phyloP scores from a whole-genome alignment of 1,140 invertebrate species.

The Zaprionus ornatus region DNA sequence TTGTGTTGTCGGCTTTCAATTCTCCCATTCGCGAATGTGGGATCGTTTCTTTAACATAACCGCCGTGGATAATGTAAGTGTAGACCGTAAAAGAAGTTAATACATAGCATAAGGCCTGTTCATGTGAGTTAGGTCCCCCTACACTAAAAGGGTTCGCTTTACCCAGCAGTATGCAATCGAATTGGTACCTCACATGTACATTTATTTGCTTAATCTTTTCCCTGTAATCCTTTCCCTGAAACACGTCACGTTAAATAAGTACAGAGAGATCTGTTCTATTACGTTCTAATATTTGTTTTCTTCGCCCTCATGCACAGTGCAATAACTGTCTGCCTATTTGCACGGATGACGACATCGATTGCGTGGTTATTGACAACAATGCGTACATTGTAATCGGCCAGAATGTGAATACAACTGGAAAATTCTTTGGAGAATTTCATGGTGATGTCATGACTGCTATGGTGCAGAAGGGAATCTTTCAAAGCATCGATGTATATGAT shows the following conservation, averaged over 20 bases:
- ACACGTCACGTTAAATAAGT: neutral
- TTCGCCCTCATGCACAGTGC: constrained; percentile 67
- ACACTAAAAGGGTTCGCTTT: too few relatives aligned
- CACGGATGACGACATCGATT: constrained; percentile 87
- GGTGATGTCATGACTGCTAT: constrained; percentile 91
- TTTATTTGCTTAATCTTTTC: too few relatives aligned
- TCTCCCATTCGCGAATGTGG: constrained; percentile 88
- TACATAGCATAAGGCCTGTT: neutral
- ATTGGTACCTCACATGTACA: too few relatives aligned
- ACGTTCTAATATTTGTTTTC: neutral
- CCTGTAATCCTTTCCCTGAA: neutral
- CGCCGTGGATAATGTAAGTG: constrained; percentile 82
- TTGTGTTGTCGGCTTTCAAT: constrained; percentile 94
- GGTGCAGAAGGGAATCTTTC: constrained; percentile 89
- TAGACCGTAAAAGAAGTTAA: neutral
- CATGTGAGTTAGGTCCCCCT: too few relatives aligned
- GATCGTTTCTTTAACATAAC: constrained; percentile 90
- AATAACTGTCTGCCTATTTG: constrained; percentile 85
- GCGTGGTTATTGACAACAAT: constrained; percentile 94
- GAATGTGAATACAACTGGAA: constrained; percentile 88
- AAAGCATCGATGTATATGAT: constrained; percentile 91
- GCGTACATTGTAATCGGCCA: constrained; percentile 94
- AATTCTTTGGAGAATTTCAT: constrained; percentile 94
- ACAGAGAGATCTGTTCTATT: neutral
- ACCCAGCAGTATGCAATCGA: too few relatives aligned